Evolutionary conservation across 1,140 invertebrate species (phyloP).

Genomic region (Penaeus chinensis): DNA sequence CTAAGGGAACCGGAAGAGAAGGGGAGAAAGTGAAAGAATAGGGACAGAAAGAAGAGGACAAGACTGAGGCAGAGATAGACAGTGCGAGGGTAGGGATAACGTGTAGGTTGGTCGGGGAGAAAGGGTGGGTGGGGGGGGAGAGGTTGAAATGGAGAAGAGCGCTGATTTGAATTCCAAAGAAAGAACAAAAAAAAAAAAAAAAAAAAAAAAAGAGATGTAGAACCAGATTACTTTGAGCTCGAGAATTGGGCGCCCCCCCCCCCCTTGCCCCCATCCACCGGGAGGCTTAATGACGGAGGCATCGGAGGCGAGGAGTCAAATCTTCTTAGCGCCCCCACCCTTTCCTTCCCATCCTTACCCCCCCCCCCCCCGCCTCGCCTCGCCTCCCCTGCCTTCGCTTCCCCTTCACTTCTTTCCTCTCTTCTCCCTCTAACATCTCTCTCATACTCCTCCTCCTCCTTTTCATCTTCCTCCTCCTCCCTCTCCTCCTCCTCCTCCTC

Average conservation of each 20-base stretch:
- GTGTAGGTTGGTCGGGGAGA: background rate
- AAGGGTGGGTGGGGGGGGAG: background rate
- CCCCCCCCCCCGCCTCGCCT: background rate
- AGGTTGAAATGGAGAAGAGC: background rate
- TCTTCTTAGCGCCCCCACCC: background rate
- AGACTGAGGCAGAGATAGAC: background rate
- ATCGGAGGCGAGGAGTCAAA: no score
- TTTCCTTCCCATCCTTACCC: background rate
- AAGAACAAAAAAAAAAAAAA: no score
- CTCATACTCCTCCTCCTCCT: background rate
- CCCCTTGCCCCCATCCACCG: background rate
- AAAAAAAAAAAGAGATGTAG: no score
- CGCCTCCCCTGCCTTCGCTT: background rate
- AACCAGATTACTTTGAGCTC: no score
- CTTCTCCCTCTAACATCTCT: background rate
- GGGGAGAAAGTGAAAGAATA: background rate
- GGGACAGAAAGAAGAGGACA: background rate
- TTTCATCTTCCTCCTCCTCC: background rate
- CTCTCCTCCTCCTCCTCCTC: background rate
- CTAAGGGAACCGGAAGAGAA: background rate
- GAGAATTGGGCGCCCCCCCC: no score
- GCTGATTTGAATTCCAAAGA: background rate
- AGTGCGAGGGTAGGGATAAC: background rate
- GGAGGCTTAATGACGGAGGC: no score
- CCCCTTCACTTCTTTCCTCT: background rate